Conservation (phyloP, 2,113 vertebrate genomes). For the Cinclus mexicanus region DNA sequence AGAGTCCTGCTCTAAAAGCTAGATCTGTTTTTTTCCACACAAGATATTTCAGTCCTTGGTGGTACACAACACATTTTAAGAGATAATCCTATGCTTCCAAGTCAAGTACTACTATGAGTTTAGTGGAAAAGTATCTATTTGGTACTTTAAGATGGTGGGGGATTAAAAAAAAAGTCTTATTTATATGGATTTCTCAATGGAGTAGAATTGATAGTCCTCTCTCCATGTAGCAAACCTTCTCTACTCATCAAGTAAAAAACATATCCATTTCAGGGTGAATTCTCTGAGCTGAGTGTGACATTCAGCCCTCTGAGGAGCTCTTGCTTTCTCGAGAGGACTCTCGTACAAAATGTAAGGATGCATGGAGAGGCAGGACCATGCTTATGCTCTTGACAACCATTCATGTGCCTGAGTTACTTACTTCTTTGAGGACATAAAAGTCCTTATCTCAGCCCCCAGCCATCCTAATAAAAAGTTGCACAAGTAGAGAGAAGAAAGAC, state of each 20-base stretch:
- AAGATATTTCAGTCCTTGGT: constrained; percentile 44
- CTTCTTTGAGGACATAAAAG: background rate
- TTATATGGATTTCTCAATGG: background rate
- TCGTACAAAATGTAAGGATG: background rate
- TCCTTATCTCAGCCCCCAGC: background rate
- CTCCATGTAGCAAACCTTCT: background rate
- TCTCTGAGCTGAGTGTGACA: background rate
- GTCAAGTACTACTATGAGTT: background rate
- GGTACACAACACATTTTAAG: constrained; percentile 10
- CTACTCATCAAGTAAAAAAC: background rate
- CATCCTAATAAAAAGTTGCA: background rate
- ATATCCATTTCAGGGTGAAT: background rate
- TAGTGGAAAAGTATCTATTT: background rate
- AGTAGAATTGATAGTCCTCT: background rate
- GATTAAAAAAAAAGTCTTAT: background rate
- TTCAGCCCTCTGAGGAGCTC: background rate
- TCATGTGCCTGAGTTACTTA: background rate
- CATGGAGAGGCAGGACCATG: background rate
- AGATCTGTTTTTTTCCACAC: background rate
- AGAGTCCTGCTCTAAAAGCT: background rate
- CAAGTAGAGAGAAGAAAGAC: background rate
- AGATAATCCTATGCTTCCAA: constrained; percentile 4
- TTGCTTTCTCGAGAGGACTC: background rate
- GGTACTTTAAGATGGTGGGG: background rate
- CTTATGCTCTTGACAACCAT: background rate